phyloP scores from a whole-genome alignment of 1,140 invertebrate species.

The Psilanteris sp. region DNA sequence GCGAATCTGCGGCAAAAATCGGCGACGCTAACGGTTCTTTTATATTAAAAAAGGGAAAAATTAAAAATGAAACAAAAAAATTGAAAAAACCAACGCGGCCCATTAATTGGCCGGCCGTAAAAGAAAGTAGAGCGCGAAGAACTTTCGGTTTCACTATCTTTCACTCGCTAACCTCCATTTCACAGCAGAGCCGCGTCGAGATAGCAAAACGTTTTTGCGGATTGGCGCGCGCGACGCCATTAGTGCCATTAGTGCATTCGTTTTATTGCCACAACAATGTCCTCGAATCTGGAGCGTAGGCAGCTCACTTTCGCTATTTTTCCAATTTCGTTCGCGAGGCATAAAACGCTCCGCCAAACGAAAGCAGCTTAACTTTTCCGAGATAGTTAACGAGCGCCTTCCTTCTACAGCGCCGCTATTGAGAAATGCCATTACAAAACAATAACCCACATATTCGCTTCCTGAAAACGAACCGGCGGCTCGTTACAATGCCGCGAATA shows the following conservation, averaged over 20 bases:
- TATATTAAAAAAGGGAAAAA: background rate
- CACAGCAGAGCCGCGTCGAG: background rate
- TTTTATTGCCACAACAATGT: slow-evolving; percentile 40
- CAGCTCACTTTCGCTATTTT: slow-evolving; percentile 44
- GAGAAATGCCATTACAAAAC: slow-evolving; percentile 34
- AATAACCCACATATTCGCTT: slow-evolving; percentile 40
- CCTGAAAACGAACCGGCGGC: slow-evolving; percentile 25
- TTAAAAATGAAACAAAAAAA: slow-evolving; percentile 9
- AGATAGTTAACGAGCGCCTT: slow-evolving; percentile 9
- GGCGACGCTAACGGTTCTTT: too few relatives aligned
- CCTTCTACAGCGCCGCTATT: slow-evolving; percentile 10
- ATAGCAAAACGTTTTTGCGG: slow-evolving; percentile 39
- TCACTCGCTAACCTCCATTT: slow-evolving; percentile 62
- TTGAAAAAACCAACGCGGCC: slow-evolving; percentile 3
- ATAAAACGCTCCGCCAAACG: background rate
- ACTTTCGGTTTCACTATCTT: slow-evolving; percentile 69
- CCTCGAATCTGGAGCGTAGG: slow-evolving; percentile 20
- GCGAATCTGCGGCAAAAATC: too few relatives aligned
- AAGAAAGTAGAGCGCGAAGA: slow-evolving; percentile 66
- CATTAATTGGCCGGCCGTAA: slow-evolving; percentile 54
- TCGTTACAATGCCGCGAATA: background rate
- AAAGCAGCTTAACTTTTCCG: background rate
- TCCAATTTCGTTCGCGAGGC: slow-evolving; percentile 1
- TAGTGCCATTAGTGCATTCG: slow-evolving; percentile 23
- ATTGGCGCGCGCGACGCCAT: slow-evolving; percentile 32